Base-by-base conservation (phyloP, 2,888 invertebrate species). In the Rhaphigaster nebulosa region DNA sequence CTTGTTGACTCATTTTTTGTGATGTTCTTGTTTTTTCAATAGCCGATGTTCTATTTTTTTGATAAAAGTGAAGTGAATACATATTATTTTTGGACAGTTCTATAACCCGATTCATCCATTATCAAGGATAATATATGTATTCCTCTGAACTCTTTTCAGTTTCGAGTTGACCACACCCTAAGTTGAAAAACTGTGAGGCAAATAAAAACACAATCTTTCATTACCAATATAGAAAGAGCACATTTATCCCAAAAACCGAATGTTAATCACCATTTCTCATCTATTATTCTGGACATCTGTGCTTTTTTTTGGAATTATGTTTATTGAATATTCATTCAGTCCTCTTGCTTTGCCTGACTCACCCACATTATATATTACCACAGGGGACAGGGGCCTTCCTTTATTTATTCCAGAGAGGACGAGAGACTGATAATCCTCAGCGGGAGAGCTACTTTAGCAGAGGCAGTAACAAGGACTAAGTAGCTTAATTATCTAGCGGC, bases 401-500 rank as follows among this genome's bases (percentile, higher is more conserved):
- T 76, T 76, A 76, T 76, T 76, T 76, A 38, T 76, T 20, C 76
- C 76, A 1, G 23, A 20, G 38, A 20, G 23, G 76, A 38, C 76
- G 34, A n/a, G 60, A 60, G 60, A 60, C 60, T 60, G 34, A 76
- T 76, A 76, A 76, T 76, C 76, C 76, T 6, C 38, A 38, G 76
- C 38, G n/a, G 60, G 60, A 60, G 12, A 13, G 60, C 60, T 60
- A 60, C 60, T 60, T n/a, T n/a, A 60, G 76, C 23, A 76, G 34
- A 13, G 4, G 23, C 76, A 76, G 76, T 76, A 23, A 76, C 38
- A 76, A 38, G 34, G 76, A 34, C 34, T 76, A 76, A 76, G 76
- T 76, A 76, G 76, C 76, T 76, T 76, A 76, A 76, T 76, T 76
- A 76, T 38, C 76, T 38, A 23, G 38, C 20, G 3, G 76, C 76